Evolutionary conservation across 2,888 invertebrate species (phyloP), one percentile per base, ranked within the genome.

Genomic region (Amphipyra tragopoginis): DNA sequence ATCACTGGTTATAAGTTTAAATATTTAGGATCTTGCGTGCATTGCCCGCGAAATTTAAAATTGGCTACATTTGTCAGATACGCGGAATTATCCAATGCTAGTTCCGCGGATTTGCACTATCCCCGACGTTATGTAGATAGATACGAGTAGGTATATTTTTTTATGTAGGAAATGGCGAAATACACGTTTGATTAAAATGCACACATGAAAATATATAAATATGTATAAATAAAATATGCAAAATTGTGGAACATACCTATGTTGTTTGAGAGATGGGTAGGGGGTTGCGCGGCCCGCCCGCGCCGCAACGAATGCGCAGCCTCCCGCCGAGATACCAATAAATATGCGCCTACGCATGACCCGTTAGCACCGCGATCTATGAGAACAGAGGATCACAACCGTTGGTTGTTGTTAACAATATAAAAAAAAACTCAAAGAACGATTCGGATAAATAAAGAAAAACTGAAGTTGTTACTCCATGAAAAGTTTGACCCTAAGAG

Each of bases 221-320:
- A 42, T 10, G 1, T 21, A 55, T 15, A 38, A 36, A 13, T 11
- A 50, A 54, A 49, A 39, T 38, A 52, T 49, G 39, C 10, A 58
- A 62, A 15, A 42, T 0, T 33, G n/a, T 47, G 3, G 6, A 21
- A 77, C 77, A 42, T 77, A 77, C 77, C 73, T 65, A 39, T 53
- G 39, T 56, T 42, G 33, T 72, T 72, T 75, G 72, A 68, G 59
- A 59, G 60, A 47, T 53, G 42, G 40, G 38, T 11, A 65, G 76
- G 21, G 85, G 91, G 90, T 84, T 78, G 89, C 86, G 89, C 92
- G 90, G 91, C 89, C 89, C 89, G 91, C 90, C 88, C 90, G 90
- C 93, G 90, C 92, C 90, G 90, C 91, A 65, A 77, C 82, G 83
- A 91, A 89, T 92, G 92, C 82, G 83, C 82, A 81, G 74, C 80